These are phyloP conservation scores for Pseudomyrmex gracilis DNA, from an alignment of 1,140 invertebrate genomes.

Conservation along the genomic window DNA sequence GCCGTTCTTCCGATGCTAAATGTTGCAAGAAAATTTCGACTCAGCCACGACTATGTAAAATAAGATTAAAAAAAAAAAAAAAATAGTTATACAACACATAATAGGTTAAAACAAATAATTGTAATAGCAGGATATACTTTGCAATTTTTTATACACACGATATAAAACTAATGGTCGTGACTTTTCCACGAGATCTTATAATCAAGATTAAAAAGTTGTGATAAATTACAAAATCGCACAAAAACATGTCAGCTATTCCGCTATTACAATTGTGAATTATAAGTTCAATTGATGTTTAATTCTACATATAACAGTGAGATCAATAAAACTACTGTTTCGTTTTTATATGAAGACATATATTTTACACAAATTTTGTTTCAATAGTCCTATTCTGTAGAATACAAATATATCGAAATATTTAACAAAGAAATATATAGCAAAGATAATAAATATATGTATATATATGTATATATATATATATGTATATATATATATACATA, in stretches of 20 bases:
- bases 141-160: background rate
- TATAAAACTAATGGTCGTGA: too few relatives aligned
- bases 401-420: slow-evolving; percentile 37
- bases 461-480: background rate
- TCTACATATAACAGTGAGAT: slow-evolving; percentile 48
- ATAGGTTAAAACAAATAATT: slow-evolving; percentile 1
- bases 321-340: slow-evolving; percentile 54
- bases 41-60: too few relatives aligned
- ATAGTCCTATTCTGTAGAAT: slow-evolving; percentile 60
- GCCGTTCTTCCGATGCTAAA: background rate
- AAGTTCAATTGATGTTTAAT: slow-evolving; percentile 45
- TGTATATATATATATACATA: background rate
- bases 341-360: slow-evolving; percentile 58
- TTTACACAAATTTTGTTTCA: slow-evolving; percentile 50
- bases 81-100: background rate
- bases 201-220: slow-evolving; percentile 1
- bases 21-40: slow-evolving; percentile 5
- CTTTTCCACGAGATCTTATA: background rate
- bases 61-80: background rate
- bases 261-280: slow-evolving; percentile 23
- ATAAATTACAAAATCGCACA: slow-evolving; percentile 48
- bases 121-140: slow-evolving; percentile 18
- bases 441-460: slow-evolving; percentile 3
- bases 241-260: slow-evolving; percentile 12
- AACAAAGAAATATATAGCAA: slow-evolving; percentile 34